Percentiles rank a stretch among this genome's conserved stretches.
These are phyloP conservation scores for Sitobion miscanthi DNA, from an alignment of 1,140 invertebrate genomes.

Conservation along the genomic window DNA sequence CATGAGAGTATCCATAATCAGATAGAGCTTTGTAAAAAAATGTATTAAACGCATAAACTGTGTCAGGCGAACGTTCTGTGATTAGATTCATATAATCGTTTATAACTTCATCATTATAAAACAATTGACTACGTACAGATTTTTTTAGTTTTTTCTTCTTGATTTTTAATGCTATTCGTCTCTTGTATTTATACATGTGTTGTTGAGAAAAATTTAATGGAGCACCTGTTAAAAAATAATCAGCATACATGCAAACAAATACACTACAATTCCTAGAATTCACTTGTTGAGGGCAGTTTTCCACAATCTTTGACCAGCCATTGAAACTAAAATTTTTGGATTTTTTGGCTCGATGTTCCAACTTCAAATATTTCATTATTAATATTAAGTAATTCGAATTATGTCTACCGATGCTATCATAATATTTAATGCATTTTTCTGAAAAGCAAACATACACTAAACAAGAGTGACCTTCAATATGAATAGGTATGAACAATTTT, in stretches of 20 bases:
- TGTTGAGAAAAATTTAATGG: conserved; percentile 82
- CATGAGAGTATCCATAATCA: conserved; percentile 6
- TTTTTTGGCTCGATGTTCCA: conserved; percentile 89
- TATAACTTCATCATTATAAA: conserved; percentile 44
- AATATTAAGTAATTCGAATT: conserved; percentile 76
- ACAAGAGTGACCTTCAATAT: conserved; percentile 93
- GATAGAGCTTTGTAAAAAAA: conserved; percentile 37
- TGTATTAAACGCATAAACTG: conserved; percentile 44
- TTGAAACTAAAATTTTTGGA: conserved; percentile 73
- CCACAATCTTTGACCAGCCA: conserved; percentile 68
- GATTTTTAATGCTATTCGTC: conserved; percentile 93
- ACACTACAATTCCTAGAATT: conserved; percentile 98
- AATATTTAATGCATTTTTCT: conserved; percentile 80
- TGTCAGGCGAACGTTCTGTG: neutral
- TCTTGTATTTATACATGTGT: conserved; percentile 91
- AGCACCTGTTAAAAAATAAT: conserved; percentile 82
- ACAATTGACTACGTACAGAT: neutral
- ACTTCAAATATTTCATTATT: conserved; percentile 77
- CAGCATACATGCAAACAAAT: conserved; percentile 95
- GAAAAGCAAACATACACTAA: conserved; percentile 88
- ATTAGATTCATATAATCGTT: conserved; percentile 43
- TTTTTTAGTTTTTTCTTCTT: conserved; percentile 62
- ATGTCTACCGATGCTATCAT: conserved; percentile 88
- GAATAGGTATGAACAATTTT: conserved; percentile 87
- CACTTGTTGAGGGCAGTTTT: conserved; percentile 80